Base-by-base conservation (phyloP, 2,113 vertebrate species). In the Paracanthobrama guichenoti region DNA sequence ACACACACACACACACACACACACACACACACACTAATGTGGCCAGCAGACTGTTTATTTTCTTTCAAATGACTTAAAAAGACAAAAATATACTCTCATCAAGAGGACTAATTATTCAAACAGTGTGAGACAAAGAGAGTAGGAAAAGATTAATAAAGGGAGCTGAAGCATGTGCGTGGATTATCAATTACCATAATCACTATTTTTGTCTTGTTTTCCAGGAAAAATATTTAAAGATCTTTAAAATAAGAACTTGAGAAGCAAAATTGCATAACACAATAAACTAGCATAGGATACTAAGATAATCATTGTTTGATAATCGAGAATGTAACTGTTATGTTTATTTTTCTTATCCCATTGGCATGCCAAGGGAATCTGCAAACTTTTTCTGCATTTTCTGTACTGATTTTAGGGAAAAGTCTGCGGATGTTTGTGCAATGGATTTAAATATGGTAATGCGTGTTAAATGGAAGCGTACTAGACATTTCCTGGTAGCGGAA, bases 21-120 rank as follows among this genome's bases (percentile, higher is more conserved):
- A 89, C 86, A 87, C 55, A 89, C 81, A 89, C 86, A 87, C 53
- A 81, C 67, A 74, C 59, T 39, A 64, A 79, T 79, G 90, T 81
- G 71, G 72, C 80, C 81, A 79, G 14, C 7, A 44, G n/a, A 24
- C 13, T 16, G 57, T 46, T 79, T 79, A 79, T 79, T 64, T 79
- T 79, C 39, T 20, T 79, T 79, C 24, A 26, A 22, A 46, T 62
- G 57, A n/a, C 62, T 79, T 62, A 79, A 79, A 60, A 79, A 20
- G 75, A 57, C 22, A 24, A 60, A 59, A 44, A 42, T 78, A 55
- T 60, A 60, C 76, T 59, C 53, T 60, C 76, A 60, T 78, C 76
- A 78, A 60, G n/a, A 79, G 39, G 39, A 11, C n/a, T 67, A 81
- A 39, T 64, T 31, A 80, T 80, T 81, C 42, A 62, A 42, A 80